Conservation (phyloP, 2,888 invertebrate genomes). For the Lingula anatina region DNA sequence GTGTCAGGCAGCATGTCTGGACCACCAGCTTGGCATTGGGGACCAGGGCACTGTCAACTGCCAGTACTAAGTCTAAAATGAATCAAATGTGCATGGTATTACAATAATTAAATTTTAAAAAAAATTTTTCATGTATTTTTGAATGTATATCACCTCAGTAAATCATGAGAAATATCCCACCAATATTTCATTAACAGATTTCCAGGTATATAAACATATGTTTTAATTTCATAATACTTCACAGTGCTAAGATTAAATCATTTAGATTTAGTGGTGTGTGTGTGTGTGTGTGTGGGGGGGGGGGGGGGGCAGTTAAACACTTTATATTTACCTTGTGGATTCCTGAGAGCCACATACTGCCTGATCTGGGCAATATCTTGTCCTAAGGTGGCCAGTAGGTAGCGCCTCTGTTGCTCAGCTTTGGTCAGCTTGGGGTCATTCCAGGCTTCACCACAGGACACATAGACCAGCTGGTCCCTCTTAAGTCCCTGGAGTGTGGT, state of each 20-base stretch:
- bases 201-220: no score
- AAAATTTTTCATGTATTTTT: no score
- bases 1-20: conserved; percentile 15
- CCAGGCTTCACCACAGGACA: conserved; percentile 49
- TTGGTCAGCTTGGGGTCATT: conserved; percentile 43
- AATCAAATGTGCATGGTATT: no score
- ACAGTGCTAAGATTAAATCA: no score
- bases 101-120: no score
- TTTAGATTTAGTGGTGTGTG: no score
- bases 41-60: conserved; percentile 31
- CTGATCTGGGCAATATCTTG: conserved; percentile 46
- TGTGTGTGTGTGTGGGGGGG: no score
- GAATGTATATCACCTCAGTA: no score
- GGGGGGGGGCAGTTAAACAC: no score
- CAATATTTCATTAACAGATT: no score
- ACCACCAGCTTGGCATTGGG: conserved; percentile 29
- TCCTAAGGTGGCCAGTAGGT: conserved; percentile 43
- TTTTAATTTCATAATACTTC: no score
- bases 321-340: conserved; percentile 36
- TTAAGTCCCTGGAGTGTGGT: conserved; percentile 36
- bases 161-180: no score
- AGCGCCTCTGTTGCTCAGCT: conserved; percentile 44
- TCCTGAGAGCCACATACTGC: conserved; percentile 41
- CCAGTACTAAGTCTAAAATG: conserved; percentile 38
- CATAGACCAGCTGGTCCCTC: conserved; percentile 45